phyloP scores from a whole-genome alignment of 2,113 vertebrate genomes.

The Clinocottus analis region DNA sequence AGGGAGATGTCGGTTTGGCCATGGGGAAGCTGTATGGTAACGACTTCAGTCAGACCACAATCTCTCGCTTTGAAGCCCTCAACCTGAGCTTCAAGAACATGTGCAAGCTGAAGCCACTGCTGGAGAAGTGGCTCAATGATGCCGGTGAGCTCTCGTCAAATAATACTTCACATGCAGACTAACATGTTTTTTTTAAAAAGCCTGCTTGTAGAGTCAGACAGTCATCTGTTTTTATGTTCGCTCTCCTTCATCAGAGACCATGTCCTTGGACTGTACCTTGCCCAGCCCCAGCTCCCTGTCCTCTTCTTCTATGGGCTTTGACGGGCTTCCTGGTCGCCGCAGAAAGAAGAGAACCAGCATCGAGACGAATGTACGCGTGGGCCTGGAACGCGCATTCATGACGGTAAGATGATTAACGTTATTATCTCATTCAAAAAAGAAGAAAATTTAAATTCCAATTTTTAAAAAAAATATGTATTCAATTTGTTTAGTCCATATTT shows the following conservation, averaged over 20 bases:
- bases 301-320: constrained; percentile 89
- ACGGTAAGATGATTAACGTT: constrained; percentile 79
- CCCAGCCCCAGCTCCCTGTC: constrained; percentile 91
- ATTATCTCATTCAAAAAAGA: neutral
- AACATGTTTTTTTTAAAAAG: too few species aligned
- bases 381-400: constrained; percentile 92
- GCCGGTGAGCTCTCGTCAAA: constrained; percentile 81
- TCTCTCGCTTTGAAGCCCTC: constrained; percentile 94
- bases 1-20: constrained; percentile 94
- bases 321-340: constrained; percentile 89
- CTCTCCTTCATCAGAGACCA: constrained; percentile 84
- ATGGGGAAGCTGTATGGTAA: constrained; percentile 97
- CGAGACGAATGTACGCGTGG: constrained; percentile 93
- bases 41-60: constrained; percentile 95
- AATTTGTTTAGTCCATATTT: neutral
- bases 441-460: neutral
- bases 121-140: constrained; percentile 95
- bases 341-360: constrained; percentile 98
- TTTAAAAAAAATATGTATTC: neutral
- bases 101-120: constrained; percentile 95
- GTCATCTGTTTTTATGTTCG: constrained; percentile 22
- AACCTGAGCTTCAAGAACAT: constrained; percentile 98
- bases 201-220: neutral
- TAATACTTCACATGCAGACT: neutral
- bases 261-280: constrained; percentile 93